These are phyloP conservation scores for Sebastes matsubarae DNA, from an alignment of 2,797 vertebrate genomes.

Conservation along the genomic window DNA sequence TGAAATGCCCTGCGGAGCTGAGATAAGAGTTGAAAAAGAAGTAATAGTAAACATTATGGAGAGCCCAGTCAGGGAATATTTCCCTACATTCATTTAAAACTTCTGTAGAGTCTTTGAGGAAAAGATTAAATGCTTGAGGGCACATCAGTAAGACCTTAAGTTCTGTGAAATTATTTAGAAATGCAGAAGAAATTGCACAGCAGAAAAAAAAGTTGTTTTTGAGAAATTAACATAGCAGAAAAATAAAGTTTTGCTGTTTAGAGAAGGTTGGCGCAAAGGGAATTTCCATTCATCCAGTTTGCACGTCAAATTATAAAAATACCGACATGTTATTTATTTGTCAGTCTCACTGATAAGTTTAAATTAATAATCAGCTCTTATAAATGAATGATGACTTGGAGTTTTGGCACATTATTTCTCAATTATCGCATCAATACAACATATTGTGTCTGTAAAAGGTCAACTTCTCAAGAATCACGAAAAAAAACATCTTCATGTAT, in stretches of 20 bases:
- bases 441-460: not conserved
- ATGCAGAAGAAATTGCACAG: not conserved
- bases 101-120: not conserved
- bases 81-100: not conserved
- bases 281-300: not conserved
- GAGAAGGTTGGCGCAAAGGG: not conserved
- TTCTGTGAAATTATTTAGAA: not conserved
- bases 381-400: not conserved
- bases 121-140: not conserved
- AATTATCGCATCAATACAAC: not conserved
- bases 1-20: constrained; percentile 10
- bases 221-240: not conserved
- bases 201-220: not conserved
- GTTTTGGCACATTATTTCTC: not conserved
- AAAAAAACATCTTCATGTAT: not conserved
- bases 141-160: not conserved
- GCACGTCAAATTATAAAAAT: not conserved
- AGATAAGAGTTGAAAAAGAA: constrained; percentile 3
- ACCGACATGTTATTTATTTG: not conserved
- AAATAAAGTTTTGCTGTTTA: not conserved
- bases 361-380: not conserved
- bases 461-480: not conserved
- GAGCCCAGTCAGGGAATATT: not conserved
- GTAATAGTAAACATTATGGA: not conserved
- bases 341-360: not conserved